phyloP scores from a whole-genome alignment of 53 echinoderm and acorn worm species.

The Holothuria scabra region DNA sequence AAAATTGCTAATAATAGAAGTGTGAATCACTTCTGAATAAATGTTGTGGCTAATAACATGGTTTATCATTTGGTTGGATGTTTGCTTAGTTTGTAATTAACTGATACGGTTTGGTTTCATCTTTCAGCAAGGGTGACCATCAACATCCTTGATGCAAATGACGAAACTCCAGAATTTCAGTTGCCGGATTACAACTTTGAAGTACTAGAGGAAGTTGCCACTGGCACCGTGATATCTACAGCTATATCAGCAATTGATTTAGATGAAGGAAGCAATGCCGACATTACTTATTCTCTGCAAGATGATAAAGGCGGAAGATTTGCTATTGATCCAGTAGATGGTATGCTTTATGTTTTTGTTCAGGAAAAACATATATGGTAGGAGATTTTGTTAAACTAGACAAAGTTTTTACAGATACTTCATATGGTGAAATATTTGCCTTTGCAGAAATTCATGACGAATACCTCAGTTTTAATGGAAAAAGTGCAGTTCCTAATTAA shows the following conservation, averaged over 20 bases:
- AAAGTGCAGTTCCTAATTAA: no score
- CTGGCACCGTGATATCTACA: conserved; percentile 62
- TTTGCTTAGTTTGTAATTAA: no score
- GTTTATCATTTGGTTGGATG: no score
- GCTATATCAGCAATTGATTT: conserved; percentile 52
- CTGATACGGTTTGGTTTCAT: neutral
- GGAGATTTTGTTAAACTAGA: no score
- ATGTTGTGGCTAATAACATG: no score
- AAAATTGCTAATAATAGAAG: no score
- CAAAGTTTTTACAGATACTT: no score
- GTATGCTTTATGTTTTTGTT: conserved; percentile 40
- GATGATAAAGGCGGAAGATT: conserved; percentile 50
- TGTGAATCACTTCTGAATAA: no score
- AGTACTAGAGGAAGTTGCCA: conserved; percentile 35
- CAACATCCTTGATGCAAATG: conserved; percentile 67
- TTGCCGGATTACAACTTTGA: conserved; percentile 42
- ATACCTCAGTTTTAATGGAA: no score
- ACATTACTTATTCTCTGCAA: conserved; percentile 35
- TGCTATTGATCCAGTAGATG: conserved; percentile 57
- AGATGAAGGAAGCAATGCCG: conserved; percentile 59
- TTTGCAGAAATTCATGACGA: no score
- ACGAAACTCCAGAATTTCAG: conserved; percentile 63
- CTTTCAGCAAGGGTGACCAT: conserved; percentile 52
- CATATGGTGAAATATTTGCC: no score
- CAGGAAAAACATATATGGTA: no score